phyloP scores from a whole-genome alignment of 2,888 invertebrate genomes.

The Phoenoteleia sp. region DNA sequence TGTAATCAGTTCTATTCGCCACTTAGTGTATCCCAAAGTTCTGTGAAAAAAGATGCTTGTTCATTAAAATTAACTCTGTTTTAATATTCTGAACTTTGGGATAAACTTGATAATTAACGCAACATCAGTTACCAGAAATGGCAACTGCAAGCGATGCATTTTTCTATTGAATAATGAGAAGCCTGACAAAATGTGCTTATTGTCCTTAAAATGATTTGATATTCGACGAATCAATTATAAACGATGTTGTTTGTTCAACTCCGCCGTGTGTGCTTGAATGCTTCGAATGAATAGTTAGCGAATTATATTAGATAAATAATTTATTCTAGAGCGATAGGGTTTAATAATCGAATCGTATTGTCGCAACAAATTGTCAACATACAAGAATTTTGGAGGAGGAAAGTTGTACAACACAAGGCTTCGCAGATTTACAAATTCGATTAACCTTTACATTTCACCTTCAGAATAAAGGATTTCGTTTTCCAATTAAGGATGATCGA shows the following conservation, averaged over 20 bases:
- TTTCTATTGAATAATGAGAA: not conserved
- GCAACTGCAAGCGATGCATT: conserved; percentile 21
- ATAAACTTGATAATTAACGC: too few species aligned
- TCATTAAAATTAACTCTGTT: too few species aligned
- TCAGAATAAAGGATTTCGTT: not conserved
- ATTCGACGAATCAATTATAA: not conserved
- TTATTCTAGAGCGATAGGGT: conserved; percentile 51
- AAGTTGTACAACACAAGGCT: conserved; percentile 17
- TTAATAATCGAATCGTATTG: conserved; percentile 38
- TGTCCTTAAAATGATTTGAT: conserved; percentile 6
- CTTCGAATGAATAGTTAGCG: conserved; percentile 72
- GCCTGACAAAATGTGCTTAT: conserved; percentile 25
- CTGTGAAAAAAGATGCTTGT: too few species aligned
- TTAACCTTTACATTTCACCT: too few species aligned
- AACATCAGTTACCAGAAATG: too few species aligned
- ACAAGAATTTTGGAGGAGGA: conserved; percentile 9
- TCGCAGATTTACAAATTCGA: conserved; percentile 17
- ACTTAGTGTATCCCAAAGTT: too few species aligned
- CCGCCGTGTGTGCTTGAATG: conserved; percentile 76
- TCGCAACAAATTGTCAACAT: conserved; percentile 27
- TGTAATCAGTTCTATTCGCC: too few species aligned
- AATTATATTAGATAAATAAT: conserved; percentile 70
- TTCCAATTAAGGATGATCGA: not conserved
- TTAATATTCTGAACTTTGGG: too few species aligned
- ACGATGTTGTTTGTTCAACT: conserved; percentile 45